Evolutionary conservation across 2,113 vertebrate species (phyloP), one percentile per base, ranked within the genome.

Genomic region (Dipodomys spectabilis): DNA sequence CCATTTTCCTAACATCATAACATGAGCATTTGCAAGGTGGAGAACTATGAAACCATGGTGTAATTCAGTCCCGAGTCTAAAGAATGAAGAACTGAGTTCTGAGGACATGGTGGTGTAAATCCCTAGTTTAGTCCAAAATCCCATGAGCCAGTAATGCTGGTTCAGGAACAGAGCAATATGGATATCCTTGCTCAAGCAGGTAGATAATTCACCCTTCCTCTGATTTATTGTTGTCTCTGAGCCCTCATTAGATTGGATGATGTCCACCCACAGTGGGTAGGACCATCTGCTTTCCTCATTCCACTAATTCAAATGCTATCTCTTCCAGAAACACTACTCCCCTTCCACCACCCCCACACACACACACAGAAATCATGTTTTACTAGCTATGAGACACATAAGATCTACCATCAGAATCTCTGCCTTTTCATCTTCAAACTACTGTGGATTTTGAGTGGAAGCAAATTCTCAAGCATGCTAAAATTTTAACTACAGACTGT

Each of bases 341-440:
- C 75, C 32, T 18, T 30, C 68, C 39, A 73, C 49, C 75, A 28
- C 16, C 35, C 68, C 6, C 39, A n/a, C n/a, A n/a, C n/a, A n/a
- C n/a, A n/a, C 10, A 2, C 22, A 71, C 53, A 71, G n/a, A 79
- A 32, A 35, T 32, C 57, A 25, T 28, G 72, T 72, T 53, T 88
- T 57, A 67, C 27, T 18, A 83, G 44, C 18, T 60, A 12, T 23
- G 4, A 30, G 22, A 82, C 44, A 30, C 2, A 3, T 22, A 28
- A 72, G n/a, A 68, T n/a, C 12, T 64, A 75, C 27, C 30, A 81
- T 82, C 23, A 78, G 7, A 27, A 30, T 49, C 49, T 30, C 3
- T 57, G 22, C 78, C 45, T 82, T 92, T 57, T 77, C 19, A 91
- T 71, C 80, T 82, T 74, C 64, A 88, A 90, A 92, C 11, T 49